Evolutionary conservation across 2,888 invertebrate genomes (phyloP).

Genomic region (Drosophila algonquin): DNA sequence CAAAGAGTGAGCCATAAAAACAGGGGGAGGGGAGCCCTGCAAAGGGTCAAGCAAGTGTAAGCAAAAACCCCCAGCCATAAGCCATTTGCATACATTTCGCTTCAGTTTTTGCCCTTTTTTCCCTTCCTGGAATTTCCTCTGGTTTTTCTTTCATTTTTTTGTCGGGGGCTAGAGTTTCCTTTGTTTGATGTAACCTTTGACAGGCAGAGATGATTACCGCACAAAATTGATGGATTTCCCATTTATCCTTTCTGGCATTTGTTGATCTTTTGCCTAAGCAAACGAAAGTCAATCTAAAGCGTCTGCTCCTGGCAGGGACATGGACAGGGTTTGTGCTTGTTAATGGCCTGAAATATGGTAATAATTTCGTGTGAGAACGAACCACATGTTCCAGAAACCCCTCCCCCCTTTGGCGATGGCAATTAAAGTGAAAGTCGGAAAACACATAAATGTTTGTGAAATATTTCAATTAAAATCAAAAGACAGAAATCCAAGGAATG

Average conservation of each 20-base stretch:
- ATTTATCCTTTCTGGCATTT: conserved; percentile 16
- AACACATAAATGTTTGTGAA: conserved; percentile 1
- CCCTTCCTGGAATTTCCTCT: conserved; percentile 5
- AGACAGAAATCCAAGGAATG: neutral
- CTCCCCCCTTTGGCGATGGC: neutral
- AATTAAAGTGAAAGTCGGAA: neutral
- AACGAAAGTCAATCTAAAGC: conserved; percentile 31
- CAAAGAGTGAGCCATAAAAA: conserved; percentile 60
- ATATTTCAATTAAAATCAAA: neutral
- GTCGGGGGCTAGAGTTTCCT: conserved; percentile 39
- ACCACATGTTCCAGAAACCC: neutral
- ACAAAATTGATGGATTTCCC: conserved; percentile 41
- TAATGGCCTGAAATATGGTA: neutral
- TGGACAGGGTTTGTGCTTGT: neutral
- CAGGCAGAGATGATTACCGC: conserved; percentile 43
- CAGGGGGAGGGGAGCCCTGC: neutral
- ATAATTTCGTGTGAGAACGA: neutral
- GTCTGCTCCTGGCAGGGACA: neutral
- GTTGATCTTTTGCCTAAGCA: conserved; percentile 22
- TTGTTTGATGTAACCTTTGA: conserved; percentile 43
- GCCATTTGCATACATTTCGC: conserved; percentile 73
- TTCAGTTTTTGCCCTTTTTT: conserved; percentile 41
- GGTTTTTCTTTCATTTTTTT: conserved; percentile 1
- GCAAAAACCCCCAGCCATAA: conserved; percentile 65
- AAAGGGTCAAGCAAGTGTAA: conserved; percentile 71